Evolutionary conservation across 2,888 invertebrate species (phyloP), one percentile per base, ranked within the genome.

Genomic region (Agrochola lota): DNA sequence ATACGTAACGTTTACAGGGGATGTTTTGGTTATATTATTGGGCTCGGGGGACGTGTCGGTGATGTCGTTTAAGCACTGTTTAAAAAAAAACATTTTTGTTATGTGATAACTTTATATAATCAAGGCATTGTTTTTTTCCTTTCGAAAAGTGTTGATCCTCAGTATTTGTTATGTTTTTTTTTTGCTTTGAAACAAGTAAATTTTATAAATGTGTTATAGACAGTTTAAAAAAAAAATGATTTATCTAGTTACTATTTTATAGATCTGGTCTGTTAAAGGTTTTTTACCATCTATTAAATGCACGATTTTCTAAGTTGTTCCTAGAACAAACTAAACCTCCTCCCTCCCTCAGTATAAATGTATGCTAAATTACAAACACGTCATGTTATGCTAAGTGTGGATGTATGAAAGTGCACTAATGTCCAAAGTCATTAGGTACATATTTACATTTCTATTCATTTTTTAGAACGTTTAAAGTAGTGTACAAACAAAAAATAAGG

Each of bases 381-480:
- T 70, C 64, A 69, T 23, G 46, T 62, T 59, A 74, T 60, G 81
- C 15, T 66, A 74, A 26, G 49, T 66, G 63, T 77, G 67, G 71
- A 73, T 66, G 35, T 70, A 72, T 78, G 78, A 69, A 74, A 78
- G 77, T 80, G 62, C 84, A 83, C 81, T 83, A 86, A 87, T 85
- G 83, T 77, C 17, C 63, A 9, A 79, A 80, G 86, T 26, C 84
- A 79, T 85, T 83, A n/a, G n/a, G n/a, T n/a, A 87, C 59, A 82
- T 67, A 85, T 85, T 84, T 78, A 70, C 69, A 84, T 85, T 81
- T 70, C 46, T 62, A 72, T 77, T 72, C 1, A 46, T 72, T 84
- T 83, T 82, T 63, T n/a, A 64, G 85, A 85, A 68, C 64, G 63
- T 72, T 80, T 75, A 52, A 71, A 69, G 35, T 57, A 26, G 46